Base-by-base conservation (phyloP, 2,888 invertebrate genomes). In the Phanerotoma sp. region DNA sequence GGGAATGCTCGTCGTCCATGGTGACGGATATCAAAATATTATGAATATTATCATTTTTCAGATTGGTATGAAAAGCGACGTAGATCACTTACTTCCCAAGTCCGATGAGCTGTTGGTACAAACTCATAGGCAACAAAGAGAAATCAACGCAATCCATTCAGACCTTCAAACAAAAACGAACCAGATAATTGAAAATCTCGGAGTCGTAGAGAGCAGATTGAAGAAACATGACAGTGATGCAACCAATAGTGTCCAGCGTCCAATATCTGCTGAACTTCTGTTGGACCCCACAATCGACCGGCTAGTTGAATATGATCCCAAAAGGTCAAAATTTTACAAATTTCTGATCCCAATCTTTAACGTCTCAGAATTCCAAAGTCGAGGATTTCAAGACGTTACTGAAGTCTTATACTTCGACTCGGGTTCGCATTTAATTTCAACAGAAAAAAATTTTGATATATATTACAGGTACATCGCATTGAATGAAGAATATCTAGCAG, bases 211-310 rank as follows among this genome's bases (percentile, higher is more conserved):
- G 71, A 90, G 87, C 68, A 81, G 91, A 38, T 74, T 92, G 52
- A 91, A 89, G 76, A 91, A 92, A 69, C 92, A 92, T 67, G 91
- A 91, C 68, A 89, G 90, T 66, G 91, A 91, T 69, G 90, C 91
- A 1, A 89, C 89, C 2, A 85, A 86, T 2, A 75, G 91, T 48
- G 87, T 89, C 0, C 89, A 90, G 68, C 79, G 90, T 32, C 91
- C 90, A 0, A 85, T 84, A 9, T 86, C 90, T 0, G 83, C 90
- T 0, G 91, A 91, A 69, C 76, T 90, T 18, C 79, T 91, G 30
- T 79, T 89, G 48, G 86, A 86, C 76, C 90, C 91, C 2, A 89
- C 89, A 2, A 88, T 90, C 64, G 90, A 91, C 76, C 80, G 89
- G 45, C 79, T 91, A 42, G 88, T 89, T 46, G 91, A 91, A 73